Conservation (phyloP, 2,888 invertebrate species). For the Pardosa pseudoannulata region DNA sequence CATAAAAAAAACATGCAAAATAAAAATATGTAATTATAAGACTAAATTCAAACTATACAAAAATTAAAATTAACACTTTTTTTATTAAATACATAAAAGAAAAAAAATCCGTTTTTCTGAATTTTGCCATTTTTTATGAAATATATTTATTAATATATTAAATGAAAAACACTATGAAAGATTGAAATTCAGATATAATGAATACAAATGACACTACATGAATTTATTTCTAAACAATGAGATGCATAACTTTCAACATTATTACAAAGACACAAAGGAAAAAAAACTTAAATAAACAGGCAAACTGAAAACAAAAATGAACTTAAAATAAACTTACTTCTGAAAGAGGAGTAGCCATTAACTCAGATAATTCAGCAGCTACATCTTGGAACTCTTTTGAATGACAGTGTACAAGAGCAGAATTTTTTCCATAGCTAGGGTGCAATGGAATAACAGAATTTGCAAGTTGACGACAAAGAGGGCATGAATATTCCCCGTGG, state of each 20-base stretch:
- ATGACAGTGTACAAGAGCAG: conserved; percentile 79
- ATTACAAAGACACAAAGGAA: conserved; percentile 31
- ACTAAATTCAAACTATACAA: too few relatives aligned
- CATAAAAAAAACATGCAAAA: too few relatives aligned
- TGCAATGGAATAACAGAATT: conserved; percentile 88
- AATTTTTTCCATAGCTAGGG: conserved; percentile 81
- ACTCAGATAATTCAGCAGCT: conserved; percentile 77
- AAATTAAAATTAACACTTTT: too few relatives aligned
- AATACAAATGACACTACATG: not conserved
- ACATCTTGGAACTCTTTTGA: conserved; percentile 78
- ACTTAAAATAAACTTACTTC: conserved; percentile 75
- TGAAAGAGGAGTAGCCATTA: conserved; percentile 79
- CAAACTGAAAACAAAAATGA: conserved; percentile 15
- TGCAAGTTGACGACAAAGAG: conserved; percentile 93
- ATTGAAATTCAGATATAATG: not conserved
- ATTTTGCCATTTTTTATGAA: conserved; percentile 7
- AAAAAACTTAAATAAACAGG: conserved; percentile 26
- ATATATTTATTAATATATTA: not conserved
- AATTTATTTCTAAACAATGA: not conserved
- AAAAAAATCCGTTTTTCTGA: conserved; percentile 67
- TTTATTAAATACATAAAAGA: too few relatives aligned
- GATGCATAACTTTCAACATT: conserved; percentile 20
- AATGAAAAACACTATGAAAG: too few relatives aligned
- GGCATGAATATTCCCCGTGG: conserved; percentile 94
- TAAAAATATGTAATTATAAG: too few relatives aligned